A percentile compares a stretch with the other conserved stretches of the same genome.
phyloP scores from a whole-genome alignment of 2,797 vertebrate species.

The Spatula clypeata region DNA sequence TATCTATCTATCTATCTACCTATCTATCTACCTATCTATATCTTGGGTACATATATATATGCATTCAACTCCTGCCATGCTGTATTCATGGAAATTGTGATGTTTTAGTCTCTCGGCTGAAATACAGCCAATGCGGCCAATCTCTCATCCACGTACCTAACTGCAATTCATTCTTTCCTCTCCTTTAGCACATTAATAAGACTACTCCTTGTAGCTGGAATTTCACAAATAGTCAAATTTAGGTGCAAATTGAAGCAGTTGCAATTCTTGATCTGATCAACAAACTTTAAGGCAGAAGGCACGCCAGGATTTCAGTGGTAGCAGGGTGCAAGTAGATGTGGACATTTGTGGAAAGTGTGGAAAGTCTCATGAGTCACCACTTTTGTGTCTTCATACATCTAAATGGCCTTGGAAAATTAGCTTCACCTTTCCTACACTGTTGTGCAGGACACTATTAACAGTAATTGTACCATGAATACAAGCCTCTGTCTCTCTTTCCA shows the following conservation, averaged over 20 bases:
- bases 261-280: not conserved
- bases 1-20: no score
- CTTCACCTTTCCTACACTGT: not conserved
- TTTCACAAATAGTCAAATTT: not conserved
- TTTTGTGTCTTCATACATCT: not conserved
- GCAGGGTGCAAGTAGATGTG: fast-evolving
- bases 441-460: not conserved
- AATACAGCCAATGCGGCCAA: not conserved
- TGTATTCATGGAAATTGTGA: not conserved
- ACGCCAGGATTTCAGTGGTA: not conserved
- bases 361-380: not conserved
- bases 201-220: not conserved
- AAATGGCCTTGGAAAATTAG: not conserved
- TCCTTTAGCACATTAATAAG: not conserved
- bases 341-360: no score
- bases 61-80: not conserved
- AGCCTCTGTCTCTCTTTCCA: not conserved
- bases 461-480: not conserved
- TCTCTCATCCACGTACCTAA: not conserved
- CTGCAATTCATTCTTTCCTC: not conserved
- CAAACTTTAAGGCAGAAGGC: not conserved
- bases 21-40: no score
- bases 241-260: not conserved
- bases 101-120: not conserved
- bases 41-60: no score